Conservation (phyloP, 2,888 invertebrate genomes). For the Elysia crispata region DNA sequence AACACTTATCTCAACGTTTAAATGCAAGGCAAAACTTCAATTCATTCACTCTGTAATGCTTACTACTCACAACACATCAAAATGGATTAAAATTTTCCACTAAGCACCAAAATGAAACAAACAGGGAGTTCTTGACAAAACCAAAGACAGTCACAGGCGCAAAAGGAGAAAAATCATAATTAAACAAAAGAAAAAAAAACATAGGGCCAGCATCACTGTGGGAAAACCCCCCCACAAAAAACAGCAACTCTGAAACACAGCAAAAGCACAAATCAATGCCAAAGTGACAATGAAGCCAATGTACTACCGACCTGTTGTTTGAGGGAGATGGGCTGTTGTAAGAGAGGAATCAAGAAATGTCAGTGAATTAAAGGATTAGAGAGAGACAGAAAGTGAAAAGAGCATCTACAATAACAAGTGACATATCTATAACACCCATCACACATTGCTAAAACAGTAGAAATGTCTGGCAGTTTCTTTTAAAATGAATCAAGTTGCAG, state of each 20-base stretch:
- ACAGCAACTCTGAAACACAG: not conserved
- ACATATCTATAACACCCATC: no score
- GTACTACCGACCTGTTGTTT: conserved; percentile 59
- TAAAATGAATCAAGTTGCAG: no score
- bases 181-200: conserved; percentile 2
- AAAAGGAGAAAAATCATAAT: conserved; percentile 7
- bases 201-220: not conserved
- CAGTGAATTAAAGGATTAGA: not conserved
- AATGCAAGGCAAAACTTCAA: not conserved
- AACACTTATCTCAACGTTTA: no score
- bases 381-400: no score
- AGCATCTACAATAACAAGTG: no score
- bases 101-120: not conserved
- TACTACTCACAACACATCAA: not conserved
- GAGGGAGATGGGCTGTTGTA: conserved; percentile 53
- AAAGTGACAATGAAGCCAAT: not conserved
- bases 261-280: not conserved
- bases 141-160: conserved; percentile 3
- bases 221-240: not conserved
- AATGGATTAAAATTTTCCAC: not conserved
- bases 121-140: not conserved
- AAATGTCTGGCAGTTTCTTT: no score
- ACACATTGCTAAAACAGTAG: no score
- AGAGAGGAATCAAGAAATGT: not conserved
- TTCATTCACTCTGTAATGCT: not conserved